Evolutionary conservation across 2,797 vertebrate species (phyloP), one percentile per base, ranked within the genome.

Genomic region (Meda fulgida): DNA sequence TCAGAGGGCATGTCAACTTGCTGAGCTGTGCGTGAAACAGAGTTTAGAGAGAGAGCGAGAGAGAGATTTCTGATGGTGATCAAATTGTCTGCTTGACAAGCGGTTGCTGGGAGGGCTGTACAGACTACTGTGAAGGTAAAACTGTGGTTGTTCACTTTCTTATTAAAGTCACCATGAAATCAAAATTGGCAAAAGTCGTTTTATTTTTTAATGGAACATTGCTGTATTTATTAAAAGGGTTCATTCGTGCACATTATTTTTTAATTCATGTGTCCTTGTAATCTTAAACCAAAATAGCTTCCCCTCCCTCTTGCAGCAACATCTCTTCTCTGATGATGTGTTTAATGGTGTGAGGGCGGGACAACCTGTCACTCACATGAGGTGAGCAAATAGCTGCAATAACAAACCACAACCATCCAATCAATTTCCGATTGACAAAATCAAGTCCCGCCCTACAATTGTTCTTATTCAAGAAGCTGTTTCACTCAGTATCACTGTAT

Each of bases 11-110:
- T 29, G 72, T 69, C 79, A 77, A 71, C 66, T 70, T 69, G 36
- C 79, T 77, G 85, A 70, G 72, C 66, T 70, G 66, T 69, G 40
- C n/a, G 63, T 58, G 16, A 86, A 77, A 81, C 72, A 31, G 34
- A 81, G 53, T 81, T 81, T 48, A 69, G 66, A 84, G 76, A 60
- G 34, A 70, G 4, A 40, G 16, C 5, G 5, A 36, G 19, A 7
- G 76, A 23, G 46, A 73, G 58, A 81, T 78, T 70, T 79, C 76
- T 34, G 51, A 36, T 2, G 13, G 26, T 79, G 73, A 78, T 84
- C 76, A 84, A 84, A 84, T 79, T 71, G 76, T 78, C 38, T 72
- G 76, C 40, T 65, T 84, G 76, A 84, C 76, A 80, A 72, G 66
- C 2, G 0, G 53, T 70, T 79, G 21, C 76, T 63, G 38, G 53